These are phyloP conservation scores for Donacobius atricapilla DNA, from an alignment of 2,113 vertebrate species.

Conservation along the genomic window DNA sequence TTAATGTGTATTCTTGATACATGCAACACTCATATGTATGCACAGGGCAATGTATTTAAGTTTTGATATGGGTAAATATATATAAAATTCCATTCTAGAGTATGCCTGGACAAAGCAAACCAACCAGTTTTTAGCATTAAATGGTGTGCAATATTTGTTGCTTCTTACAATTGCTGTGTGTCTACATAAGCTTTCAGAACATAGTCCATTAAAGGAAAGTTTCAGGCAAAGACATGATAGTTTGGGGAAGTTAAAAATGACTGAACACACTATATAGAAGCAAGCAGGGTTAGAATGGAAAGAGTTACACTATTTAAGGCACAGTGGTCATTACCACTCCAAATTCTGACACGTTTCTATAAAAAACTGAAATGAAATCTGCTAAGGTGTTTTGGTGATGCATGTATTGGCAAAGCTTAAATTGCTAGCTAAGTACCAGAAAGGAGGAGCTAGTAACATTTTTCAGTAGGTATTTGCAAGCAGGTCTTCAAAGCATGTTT, in stretches of 20 bases:
- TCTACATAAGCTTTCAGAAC: neutral
- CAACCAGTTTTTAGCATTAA: neutral
- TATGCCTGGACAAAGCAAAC: neutral
- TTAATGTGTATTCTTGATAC: neutral
- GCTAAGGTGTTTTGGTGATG: constrained; percentile 40
- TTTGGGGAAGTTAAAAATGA: neutral
- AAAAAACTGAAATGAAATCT: constrained; percentile 59
- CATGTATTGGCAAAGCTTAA: constrained; percentile 1
- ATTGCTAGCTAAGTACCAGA: neutral
- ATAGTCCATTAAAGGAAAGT: neutral
- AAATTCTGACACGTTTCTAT: constrained; percentile 40
- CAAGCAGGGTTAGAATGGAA: neutral
- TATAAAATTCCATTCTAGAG: neutral
- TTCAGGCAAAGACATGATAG: neutral
- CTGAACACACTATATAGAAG: accelerated
- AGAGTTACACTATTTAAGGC: constrained; percentile 35
- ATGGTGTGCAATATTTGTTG: neutral
- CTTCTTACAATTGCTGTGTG: neutral
- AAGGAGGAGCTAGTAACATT: neutral
- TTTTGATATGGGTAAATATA: neutral
- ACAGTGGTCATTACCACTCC: constrained; percentile 31
- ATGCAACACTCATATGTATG: accelerated
- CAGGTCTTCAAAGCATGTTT: neutral
- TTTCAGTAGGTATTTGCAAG: neutral
- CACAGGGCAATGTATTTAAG: neutral